Conservation (phyloP, 2,113 vertebrate species). For the Callipepla squamata region DNA sequence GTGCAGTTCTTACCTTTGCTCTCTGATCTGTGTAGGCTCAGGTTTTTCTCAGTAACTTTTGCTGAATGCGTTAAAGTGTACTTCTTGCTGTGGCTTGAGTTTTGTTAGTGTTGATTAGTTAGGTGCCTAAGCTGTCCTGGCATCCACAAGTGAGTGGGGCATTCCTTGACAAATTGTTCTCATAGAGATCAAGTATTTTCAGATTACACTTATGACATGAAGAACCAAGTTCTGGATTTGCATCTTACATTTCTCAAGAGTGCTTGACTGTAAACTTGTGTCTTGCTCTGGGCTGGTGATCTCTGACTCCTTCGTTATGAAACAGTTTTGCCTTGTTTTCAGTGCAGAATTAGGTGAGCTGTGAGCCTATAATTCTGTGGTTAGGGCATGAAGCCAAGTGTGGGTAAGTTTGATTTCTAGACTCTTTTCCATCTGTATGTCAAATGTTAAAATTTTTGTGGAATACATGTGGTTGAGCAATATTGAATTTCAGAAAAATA, state of each 20-base stretch:
- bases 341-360: background rate
- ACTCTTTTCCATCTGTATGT: background rate
- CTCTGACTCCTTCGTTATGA: background rate
- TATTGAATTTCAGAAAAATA: constrained; percentile 8
- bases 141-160: fast-evolving
- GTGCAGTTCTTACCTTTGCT: background rate
- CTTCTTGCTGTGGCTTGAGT: background rate
- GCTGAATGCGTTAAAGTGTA: background rate
- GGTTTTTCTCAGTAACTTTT: background rate
- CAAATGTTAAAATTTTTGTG: constrained; percentile 16
- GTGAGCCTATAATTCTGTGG: background rate
- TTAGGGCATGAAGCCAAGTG: background rate
- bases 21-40: background rate
- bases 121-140: background rate
- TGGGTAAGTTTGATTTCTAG: background rate
- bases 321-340: background rate
- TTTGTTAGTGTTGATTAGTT: background rate
- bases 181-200: background rate
- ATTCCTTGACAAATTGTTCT: background rate
- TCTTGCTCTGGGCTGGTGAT: background rate
- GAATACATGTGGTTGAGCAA: background rate
- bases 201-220: background rate
- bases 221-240: background rate
- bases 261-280: background rate
- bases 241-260: background rate